Base-by-base conservation (phyloP, 2,113 vertebrate species). In the Periophthalmus modestus region DNA sequence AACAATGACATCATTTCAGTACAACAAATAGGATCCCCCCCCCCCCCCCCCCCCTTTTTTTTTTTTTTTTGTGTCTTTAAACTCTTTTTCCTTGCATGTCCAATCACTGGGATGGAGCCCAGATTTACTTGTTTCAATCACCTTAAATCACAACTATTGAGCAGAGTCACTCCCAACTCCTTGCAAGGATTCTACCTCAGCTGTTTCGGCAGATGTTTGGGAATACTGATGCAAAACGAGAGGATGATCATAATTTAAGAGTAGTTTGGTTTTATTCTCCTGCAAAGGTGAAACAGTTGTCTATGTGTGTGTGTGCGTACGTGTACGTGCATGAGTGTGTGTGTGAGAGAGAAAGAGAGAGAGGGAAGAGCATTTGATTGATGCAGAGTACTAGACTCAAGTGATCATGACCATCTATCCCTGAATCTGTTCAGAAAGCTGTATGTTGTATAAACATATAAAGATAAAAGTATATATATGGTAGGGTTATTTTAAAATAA, bases 141-240 rank as follows among this genome's bases (percentile, higher is more conserved):
- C 74, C 74, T 80, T 80, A 34, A 59, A 76, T 77, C 79, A 85
- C 83, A 84, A 85, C 71, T 78, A 82, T 39, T 39, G 65, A 80
- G 75, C 84, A 85, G 82, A 85, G 87, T 88, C 89, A 89, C 82
- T 85, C 89, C 92, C 88, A 92, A 87, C 86, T 89, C 82, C 82
- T 88, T 88, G 87, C 87, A 93, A 94, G 90, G 93, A 94, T 94
- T 93, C 94, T 94, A 94, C 94, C 94, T 94, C 94, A 94, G 90
- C 92, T 93, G 92, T 91, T 93, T 69, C 91, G 72, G 90, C 88
- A 90, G 92, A 90, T 89, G 84, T 93, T 89, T 90, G 92, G 89
- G 91, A 92, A 92, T 92, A 93, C 92, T 92, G 90, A 92, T 93
- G 92, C 92, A 93, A 93, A 93, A 92, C 75, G 79, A 92, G 85